Evolutionary conservation across 2,113 vertebrate genomes (phyloP).

Genomic region (Apaloderma vittatum): DNA sequence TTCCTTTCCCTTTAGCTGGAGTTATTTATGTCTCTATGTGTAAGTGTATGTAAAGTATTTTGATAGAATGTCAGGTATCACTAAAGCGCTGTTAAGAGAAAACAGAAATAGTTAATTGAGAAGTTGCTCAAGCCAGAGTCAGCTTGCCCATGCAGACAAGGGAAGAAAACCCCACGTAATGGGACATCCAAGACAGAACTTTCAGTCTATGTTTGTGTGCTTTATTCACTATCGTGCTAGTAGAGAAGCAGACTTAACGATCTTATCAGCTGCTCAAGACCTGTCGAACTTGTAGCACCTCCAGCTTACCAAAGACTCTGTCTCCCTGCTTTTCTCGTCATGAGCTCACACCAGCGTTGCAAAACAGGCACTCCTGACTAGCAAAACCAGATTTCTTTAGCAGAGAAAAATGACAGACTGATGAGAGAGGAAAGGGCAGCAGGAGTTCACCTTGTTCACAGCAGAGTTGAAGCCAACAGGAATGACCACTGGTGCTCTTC

Average conservation of each 20-base stretch:
- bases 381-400: slow-evolving; percentile 19
- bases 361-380: slow-evolving; percentile 6
- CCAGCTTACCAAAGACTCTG: background rate
- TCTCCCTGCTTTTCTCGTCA: background rate
- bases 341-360: background rate
- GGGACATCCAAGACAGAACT: background rate
- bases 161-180: background rate
- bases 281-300: slow-evolving; percentile 1
- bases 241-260: background rate
- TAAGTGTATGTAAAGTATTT: background rate
- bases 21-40: background rate
- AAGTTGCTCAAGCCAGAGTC: background rate
- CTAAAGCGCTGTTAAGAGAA: background rate
- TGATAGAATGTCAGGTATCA: background rate
- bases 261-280: slow-evolving; percentile 25
- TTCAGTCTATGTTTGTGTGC: background rate
- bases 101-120: background rate
- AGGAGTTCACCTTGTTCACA: background rate
- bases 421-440: background rate
- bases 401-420: background rate
- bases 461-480: background rate
- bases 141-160: background rate
- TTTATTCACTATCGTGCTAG: background rate
- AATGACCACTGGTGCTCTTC: background rate
- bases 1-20: background rate